Conservation (phyloP, 2,888 invertebrate genomes). For the Baronia brevicornis region DNA sequence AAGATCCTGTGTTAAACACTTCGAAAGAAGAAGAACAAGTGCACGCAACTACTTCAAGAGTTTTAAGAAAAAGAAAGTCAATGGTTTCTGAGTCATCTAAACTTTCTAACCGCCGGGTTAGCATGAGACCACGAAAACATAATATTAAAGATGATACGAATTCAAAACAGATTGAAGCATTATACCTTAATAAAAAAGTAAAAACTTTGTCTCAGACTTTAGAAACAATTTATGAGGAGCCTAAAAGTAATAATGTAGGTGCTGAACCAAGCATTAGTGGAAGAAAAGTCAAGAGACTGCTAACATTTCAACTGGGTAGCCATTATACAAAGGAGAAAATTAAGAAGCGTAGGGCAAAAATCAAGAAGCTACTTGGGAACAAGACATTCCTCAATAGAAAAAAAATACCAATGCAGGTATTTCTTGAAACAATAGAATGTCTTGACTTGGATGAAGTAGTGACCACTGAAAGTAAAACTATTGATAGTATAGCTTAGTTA, state of each 20-base stretch:
- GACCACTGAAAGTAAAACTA: slow-evolving; percentile 37
- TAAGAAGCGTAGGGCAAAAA: slow-evolving; percentile 74
- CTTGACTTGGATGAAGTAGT: slow-evolving; percentile 62
- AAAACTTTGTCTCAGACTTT: slow-evolving; percentile 69
- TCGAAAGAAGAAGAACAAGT: slow-evolving; percentile 26
- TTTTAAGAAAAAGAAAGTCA: slow-evolving; percentile 58
- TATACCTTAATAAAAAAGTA: slow-evolving; percentile 75
- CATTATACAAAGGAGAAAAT: slow-evolving; percentile 73
- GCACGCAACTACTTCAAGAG: slow-evolving; percentile 37
- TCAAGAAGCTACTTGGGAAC: slow-evolving; percentile 72
- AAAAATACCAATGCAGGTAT: slow-evolving; percentile 72
- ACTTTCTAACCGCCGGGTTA: slow-evolving; percentile 61
- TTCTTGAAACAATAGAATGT: slow-evolving; percentile 72
- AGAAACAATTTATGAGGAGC: slow-evolving; percentile 79
- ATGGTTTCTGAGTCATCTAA: slow-evolving; percentile 45
- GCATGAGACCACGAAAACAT: slow-evolving; percentile 64
- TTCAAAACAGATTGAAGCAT: slow-evolving; percentile 66
- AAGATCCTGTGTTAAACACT: slow-evolving; percentile 27
- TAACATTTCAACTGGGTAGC: slow-evolving; percentile 70
- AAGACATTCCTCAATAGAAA: slow-evolving; percentile 67
- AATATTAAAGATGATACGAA: slow-evolving; percentile 50
- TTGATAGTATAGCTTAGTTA: slow-evolving; percentile 15
- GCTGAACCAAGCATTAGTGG: slow-evolving; percentile 63
- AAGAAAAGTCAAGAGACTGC: slow-evolving; percentile 73
- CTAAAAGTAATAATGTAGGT: slow-evolving; percentile 57